phyloP scores from a whole-genome alignment of 2,888 invertebrate species.

The Danaus chrysippus region DNA sequence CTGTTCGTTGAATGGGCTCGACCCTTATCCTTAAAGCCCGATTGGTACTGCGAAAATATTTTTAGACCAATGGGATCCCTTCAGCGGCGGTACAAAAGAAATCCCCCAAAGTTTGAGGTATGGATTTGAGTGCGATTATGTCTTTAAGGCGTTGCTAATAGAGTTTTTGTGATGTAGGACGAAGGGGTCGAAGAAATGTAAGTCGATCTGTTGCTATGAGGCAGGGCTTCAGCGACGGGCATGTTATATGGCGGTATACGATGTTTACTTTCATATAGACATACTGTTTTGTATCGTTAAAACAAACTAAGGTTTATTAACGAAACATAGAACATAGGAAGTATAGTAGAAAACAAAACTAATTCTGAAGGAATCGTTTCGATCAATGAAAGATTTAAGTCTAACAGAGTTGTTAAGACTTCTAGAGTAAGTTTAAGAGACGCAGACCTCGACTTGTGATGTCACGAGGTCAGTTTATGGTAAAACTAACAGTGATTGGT shows the following conservation, averaged over 20 bases:
- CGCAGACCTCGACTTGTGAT: no score
- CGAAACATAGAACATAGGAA: no score
- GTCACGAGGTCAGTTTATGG: no score
- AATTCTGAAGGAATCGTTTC: no score
- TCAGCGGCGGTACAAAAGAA: conserved; percentile 43
- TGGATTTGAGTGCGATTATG: conserved; percentile 34
- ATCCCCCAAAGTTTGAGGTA: conserved; percentile 45
- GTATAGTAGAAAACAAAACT: no score
- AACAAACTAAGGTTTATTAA: no score
- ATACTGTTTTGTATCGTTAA: not conserved
- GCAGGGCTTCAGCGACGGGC: not conserved
- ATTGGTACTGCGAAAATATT: conserved; percentile 49
- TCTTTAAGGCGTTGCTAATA: conserved; percentile 27
- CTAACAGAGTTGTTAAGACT: no score
- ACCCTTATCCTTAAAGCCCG: conserved; percentile 50
- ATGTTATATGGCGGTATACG: not conserved
- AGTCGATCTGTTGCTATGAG: conserved; percentile 13
- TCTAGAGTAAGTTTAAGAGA: no score
- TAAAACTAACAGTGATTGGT: no score
- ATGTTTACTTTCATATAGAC: not conserved
- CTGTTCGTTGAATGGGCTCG: conserved; percentile 49
- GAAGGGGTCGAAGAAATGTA: conserved; percentile 13
- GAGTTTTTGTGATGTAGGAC: conserved; percentile 10
- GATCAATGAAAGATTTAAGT: no score
- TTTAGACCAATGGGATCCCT: conserved; percentile 53